Base-by-base conservation (phyloP, 2,113 vertebrate species). In the Hassar affinis region DNA sequence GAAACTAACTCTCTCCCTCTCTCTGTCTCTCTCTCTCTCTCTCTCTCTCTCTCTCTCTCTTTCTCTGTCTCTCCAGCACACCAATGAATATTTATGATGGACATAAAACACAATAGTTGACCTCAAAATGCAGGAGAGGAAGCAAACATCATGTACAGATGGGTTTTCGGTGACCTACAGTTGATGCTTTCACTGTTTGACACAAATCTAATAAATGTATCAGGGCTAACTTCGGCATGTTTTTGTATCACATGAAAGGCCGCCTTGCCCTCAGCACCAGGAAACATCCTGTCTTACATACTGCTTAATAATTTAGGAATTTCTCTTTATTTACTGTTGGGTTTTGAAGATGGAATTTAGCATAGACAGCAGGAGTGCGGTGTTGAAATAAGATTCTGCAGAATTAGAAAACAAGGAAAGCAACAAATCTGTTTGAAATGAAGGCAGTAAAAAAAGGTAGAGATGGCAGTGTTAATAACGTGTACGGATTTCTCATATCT, bases 11-110 rank as follows among this genome's bases (percentile, higher is more conserved):
- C 11, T 27, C 25, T 38, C 38, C 35, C 11, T 35, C 25, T 14
- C 33, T 79, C 25, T 47, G 38, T 20, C 74, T 78, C 35, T 35
- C 30, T 64, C 27, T 64, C 5, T 18, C 18, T 18, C 6, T 81
- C 80, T 85, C 79, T 30, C 47, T 33, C 47, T 17, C 72, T 12
- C n/a, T 6, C 15, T 54, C 49, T 54, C 49, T 30, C 30, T 35
- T 2, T 38, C 64, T 38, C 30, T 33, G 3, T 10, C 38, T 6
- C 35, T 61, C 61, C 47, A 42, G 72, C 51, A 78, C 61, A 78
- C 81, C 14, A 20, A 84, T 84, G 59, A 84, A 84, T 84, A 69
- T 79, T 84, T 79, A 79, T 84, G 76, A 61, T 61, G n/a, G 45
- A 59, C 38, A 33, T 62, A 79, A 59, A 71, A 79, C 52, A 79